phyloP scores from a whole-genome alignment of 2,113 vertebrate species.

The Ellobius talpinus region DNA sequence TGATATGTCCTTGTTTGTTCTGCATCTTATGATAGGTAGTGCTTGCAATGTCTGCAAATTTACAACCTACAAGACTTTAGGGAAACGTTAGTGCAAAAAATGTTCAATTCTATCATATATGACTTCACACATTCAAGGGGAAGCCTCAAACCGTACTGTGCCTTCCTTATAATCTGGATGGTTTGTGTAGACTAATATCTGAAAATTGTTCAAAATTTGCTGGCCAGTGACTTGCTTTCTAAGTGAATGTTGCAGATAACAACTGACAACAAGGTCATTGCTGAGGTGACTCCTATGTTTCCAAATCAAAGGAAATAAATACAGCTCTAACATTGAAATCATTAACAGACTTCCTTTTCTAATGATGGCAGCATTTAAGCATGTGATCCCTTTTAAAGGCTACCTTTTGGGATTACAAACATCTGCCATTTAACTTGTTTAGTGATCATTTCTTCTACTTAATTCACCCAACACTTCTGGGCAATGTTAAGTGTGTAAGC shows the following conservation, averaged over 20 bases:
- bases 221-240: slow-evolving; percentile 42
- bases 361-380: neutral
- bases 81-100: neutral
- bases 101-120: neutral
- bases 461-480: neutral
- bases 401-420: neutral
- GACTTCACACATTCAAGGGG: slow-evolving; percentile 30
- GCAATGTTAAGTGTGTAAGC: neutral
- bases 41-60: slow-evolving; percentile 38
- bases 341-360: neutral
- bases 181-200: slow-evolving; percentile 11
- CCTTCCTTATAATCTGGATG: neutral
- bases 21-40: slow-evolving; percentile 45
- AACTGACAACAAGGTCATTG: slow-evolving; percentile 10
- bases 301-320: slow-evolving; percentile 42
- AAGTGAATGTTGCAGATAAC: neutral
- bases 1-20: slow-evolving; percentile 24
- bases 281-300: neutral
- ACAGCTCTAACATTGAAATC: slow-evolving; percentile 8
- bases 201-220: slow-evolving; percentile 24
- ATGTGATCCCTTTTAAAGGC: neutral
- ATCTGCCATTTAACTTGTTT: neutral
- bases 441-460: neutral
- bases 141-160: neutral
- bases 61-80: neutral